Evolutionary conservation across 2,797 vertebrate species (phyloP), one percentile per base, ranked within the genome.

Genomic region (Neosilurus hyrtlii): DNA sequence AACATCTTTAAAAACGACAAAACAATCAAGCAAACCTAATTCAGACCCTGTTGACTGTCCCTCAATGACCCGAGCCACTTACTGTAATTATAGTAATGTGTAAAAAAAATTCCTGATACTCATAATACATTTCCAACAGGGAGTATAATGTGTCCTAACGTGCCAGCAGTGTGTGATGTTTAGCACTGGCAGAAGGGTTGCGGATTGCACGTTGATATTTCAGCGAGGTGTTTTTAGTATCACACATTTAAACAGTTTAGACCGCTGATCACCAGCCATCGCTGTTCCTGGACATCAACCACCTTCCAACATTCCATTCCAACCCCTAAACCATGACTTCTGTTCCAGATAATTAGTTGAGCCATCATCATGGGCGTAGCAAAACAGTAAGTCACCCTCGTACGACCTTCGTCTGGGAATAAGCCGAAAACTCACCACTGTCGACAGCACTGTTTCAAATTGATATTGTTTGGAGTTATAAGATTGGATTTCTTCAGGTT

Each of bases 211-310:
- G 0, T 24, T 76, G 57, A 76, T 15, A n/a, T 76, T 76, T 61
- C 57, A 43, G 18, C 0, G 11, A 24, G 35, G 1, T 76, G 74
- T 76, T 76, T 76, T 43, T 49, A 24, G 35, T n/a, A 76, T 43
- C 56, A n/a, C 56, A 61, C 35, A 2, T 75, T 75, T 75, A 75
- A 43, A 76, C 57, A 61, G 20, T 76, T 76, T 76, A 43, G 30
- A 62, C 20, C 22, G 8, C 35, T 61, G 57, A 76, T 76, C 20
- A 76, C 74, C 35, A 61, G 15, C 74, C 73, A 22, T 76, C 30
- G 3, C 56, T 76, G 56, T 76, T 76, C 54, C 73, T 76, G 56
- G 73, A 76, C 56, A 76, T 76, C 54, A 59, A 37, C 35, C 30
- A 59, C 30, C 26, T 14, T 61, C 14, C 11, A 76, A n/a, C 59